These are phyloP conservation scores for Drosophila robusta DNA, from an alignment of 2,888 invertebrate genomes.

Conservation along the genomic window DNA sequence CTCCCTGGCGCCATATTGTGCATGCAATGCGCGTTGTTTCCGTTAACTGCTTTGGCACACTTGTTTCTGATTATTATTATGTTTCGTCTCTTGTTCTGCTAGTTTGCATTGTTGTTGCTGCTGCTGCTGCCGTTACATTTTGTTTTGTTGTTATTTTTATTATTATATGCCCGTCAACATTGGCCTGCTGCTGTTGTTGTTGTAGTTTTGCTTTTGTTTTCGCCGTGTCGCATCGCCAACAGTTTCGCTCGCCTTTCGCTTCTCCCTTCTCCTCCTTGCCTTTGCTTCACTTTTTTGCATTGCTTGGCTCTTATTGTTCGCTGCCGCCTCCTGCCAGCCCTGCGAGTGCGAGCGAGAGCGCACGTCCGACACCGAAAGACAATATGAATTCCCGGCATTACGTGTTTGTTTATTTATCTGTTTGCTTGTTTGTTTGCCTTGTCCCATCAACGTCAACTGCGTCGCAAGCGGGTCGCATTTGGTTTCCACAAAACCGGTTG, in stretches of 20 bases:
- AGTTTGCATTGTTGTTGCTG: conserved; percentile 58
- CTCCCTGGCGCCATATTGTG: conserved; percentile 72
- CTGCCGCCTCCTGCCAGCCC: conserved; percentile 29
- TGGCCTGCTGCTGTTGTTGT: conserved; percentile 42
- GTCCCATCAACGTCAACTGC: conserved; percentile 24
- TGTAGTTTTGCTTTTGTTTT: conserved; percentile 55
- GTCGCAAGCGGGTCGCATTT: conserved; percentile 12
- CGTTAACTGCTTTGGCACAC: conserved; percentile 82
- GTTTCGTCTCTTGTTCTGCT: conserved; percentile 72
- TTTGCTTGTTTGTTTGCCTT: conserved; percentile 30
- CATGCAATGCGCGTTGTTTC: conserved; percentile 82
- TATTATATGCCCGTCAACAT: conserved; percentile 56
- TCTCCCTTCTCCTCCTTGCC: conserved; percentile 7
- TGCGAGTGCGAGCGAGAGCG: background rate
- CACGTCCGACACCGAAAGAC: conserved; percentile 5
- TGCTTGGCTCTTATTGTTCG: conserved; percentile 60
- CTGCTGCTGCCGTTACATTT: conserved; percentile 41
- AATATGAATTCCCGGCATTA: conserved; percentile 23
- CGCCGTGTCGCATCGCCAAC: conserved; percentile 39
- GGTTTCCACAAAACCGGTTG: conserved; percentile 9
- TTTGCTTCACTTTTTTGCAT: conserved; percentile 41
- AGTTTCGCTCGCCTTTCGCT: conserved; percentile 36
- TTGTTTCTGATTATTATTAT: conserved; percentile 81
- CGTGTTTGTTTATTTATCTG: conserved; percentile 30
- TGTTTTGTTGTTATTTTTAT: conserved; percentile 59